Evolutionary conservation across 1,140 invertebrate genomes (phyloP).

Genomic region (Cherax quadricarinatus): DNA sequence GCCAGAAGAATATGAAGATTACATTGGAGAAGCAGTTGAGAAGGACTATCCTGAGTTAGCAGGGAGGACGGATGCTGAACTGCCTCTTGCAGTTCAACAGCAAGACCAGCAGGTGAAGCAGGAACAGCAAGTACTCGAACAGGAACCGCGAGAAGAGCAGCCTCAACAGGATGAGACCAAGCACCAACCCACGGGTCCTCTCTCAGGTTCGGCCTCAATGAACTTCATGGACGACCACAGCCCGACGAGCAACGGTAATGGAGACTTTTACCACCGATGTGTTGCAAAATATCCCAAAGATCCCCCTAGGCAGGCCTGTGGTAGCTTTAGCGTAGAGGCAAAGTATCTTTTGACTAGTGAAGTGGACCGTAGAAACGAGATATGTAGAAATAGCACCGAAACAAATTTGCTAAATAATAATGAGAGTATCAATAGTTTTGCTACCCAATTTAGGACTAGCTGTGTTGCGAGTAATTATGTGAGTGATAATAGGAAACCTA

Average conservation of each 20-base stretch:
- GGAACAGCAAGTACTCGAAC: neutral
- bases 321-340: conserved; percentile 46
- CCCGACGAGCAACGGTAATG: conserved; percentile 61
- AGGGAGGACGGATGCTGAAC: neutral
- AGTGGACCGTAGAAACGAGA: neutral
- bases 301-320: conserved; percentile 26
- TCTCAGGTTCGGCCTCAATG: conserved; percentile 62
- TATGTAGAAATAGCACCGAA: neutral
- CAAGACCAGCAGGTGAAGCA: neutral
- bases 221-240: conserved; percentile 66
- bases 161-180: neutral
- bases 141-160: neutral
- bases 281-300: conserved; percentile 49
- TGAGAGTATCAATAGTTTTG: conserved; percentile 48
- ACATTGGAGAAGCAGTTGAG: conserved; percentile 67
- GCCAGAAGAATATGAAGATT: conserved; percentile 72
- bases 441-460: conserved; percentile 62
- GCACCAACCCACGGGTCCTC: conserved; percentile 44
- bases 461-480: conserved; percentile 40
- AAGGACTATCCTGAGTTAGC: conserved; percentile 71
- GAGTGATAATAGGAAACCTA: conserved; percentile 4
- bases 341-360: neutral
- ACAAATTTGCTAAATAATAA: conserved; percentile 50
- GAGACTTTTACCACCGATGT: conserved; percentile 48
- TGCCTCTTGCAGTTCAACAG: neutral